Base-by-base conservation (phyloP, 2,888 invertebrate species). In the Syrista parreyssii region DNA sequence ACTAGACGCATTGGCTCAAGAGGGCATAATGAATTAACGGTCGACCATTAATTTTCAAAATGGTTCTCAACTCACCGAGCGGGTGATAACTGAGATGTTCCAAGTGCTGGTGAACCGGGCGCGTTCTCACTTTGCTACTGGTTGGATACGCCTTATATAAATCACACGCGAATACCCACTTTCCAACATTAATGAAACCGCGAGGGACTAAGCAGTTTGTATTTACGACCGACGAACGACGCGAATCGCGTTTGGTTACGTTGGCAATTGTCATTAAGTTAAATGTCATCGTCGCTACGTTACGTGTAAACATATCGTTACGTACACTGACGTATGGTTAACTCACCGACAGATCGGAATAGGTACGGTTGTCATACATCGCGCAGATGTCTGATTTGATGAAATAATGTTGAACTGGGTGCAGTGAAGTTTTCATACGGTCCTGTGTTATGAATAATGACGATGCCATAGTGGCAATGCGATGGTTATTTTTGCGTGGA, bases 31-130 rank as follows among this genome's bases (percentile, higher is more conserved):
- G 81, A 83, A 82, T 83, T 82, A 83, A 81, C 82, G 78, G 78
- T 68, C 68, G 76, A 74, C 83, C 79, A 84, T 84, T 82, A 77
- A 83, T 84, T 83, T 83, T 76, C 82, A 75, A 79, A 81, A 82
- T 80, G 82, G 79, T 79, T 82, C 80, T 80, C 82, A 79, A 82
- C 80, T 82, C 68, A 68, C 55, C 23, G 23, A 55, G 55, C 55
- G 23, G 23, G 55, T 23, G 55, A 55, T 55, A 55, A 55, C 55
- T 55, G 55, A 55, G 55, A 55, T 55, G 55, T 55, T 55, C 23
- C 55, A 23, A 55, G 55, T 23, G 55, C 23, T 55, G 23, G 55
- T 23, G 55, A 55, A 55, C 55, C 23, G 23, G 55, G 55, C 55
- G 55, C 55, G 55, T 55, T 55, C 55, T 55, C 55, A 55, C 55